Conservation (phyloP, 2,113 vertebrate genomes). For the Alexandromys fortis region DNA sequence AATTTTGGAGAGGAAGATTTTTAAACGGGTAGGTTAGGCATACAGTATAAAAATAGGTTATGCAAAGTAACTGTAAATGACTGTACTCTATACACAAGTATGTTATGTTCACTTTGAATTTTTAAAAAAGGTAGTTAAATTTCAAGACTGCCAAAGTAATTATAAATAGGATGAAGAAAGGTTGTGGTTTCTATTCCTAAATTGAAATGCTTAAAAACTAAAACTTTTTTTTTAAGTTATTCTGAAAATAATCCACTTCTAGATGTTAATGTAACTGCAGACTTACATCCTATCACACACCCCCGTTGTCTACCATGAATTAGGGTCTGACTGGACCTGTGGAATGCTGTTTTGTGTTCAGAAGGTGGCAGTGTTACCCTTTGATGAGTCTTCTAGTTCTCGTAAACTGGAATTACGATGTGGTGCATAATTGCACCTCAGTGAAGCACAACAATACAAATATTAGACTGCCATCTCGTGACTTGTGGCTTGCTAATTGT, state of each 20-base stretch:
- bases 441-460: conserved; percentile 37
- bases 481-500: background rate
- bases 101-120: background rate
- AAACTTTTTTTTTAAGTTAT: background rate
- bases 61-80: background rate
- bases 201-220: background rate
- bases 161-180: background rate
- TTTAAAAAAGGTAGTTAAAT: too few species aligned
- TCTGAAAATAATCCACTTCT: background rate
- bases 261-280: background rate
- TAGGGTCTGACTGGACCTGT: conserved; percentile 72
- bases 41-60: background rate
- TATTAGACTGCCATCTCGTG: background rate
- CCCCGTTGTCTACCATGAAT: background rate
- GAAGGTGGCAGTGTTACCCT: conserved; percentile 92
- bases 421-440: conserved; percentile 28
- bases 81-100: background rate
- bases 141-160: background rate
- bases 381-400: conserved; percentile 84
- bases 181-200: background rate
- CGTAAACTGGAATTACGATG: conserved; percentile 78
- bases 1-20: background rate
- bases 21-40: background rate
- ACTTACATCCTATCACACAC: background rate
- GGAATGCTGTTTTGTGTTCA: conserved; percentile 86